Evolutionary conservation across 2,797 vertebrate species (phyloP).

Genomic region (Sebastes matsubarae): DNA sequence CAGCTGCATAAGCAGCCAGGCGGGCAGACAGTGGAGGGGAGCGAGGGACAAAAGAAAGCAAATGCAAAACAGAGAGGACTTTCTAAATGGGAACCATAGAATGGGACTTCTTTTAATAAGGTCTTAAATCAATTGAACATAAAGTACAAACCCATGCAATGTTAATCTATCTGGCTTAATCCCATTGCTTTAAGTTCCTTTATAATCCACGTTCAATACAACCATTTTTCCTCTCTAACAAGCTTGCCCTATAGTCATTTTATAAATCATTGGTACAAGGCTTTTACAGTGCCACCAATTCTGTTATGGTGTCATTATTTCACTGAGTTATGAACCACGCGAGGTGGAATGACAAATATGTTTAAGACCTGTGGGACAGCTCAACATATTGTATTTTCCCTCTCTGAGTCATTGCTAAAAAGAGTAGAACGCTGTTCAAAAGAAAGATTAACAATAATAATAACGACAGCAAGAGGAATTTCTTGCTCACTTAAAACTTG

Average conservation of each 20-base stretch:
- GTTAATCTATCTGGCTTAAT: constrained; percentile 84
- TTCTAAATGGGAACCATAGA: constrained; percentile 64
- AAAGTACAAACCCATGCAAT: constrained; percentile 78
- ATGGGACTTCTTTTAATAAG: constrained; percentile 60
- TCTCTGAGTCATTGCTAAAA: constrained; percentile 43
- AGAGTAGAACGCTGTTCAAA: constrained; percentile 34
- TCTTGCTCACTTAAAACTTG: constrained; percentile 45
- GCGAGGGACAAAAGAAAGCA: constrained; percentile 63
- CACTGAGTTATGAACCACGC: constrained; percentile 48
- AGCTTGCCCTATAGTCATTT: constrained; percentile 70
- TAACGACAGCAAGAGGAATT: constrained; percentile 29
- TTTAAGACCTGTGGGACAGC: constrained; percentile 31
- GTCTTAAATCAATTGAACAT: constrained; percentile 81
- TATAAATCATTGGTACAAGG: constrained; percentile 58
- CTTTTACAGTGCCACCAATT: constrained; percentile 47
- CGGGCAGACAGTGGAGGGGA: constrained; percentile 56
- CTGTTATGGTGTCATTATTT: constrained; percentile 60
- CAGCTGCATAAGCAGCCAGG: constrained; percentile 70
- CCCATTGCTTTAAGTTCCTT: constrained; percentile 80
- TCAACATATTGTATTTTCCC: constrained; percentile 57
- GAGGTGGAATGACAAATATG: constrained; percentile 51
- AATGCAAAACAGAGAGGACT: constrained; percentile 72
- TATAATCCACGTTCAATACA: constrained; percentile 81
- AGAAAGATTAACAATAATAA: constrained; percentile 61
- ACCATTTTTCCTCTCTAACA: constrained; percentile 74